phyloP scores from a whole-genome alignment of 2,888 invertebrate genomes.

The Panzeria rudis region DNA sequence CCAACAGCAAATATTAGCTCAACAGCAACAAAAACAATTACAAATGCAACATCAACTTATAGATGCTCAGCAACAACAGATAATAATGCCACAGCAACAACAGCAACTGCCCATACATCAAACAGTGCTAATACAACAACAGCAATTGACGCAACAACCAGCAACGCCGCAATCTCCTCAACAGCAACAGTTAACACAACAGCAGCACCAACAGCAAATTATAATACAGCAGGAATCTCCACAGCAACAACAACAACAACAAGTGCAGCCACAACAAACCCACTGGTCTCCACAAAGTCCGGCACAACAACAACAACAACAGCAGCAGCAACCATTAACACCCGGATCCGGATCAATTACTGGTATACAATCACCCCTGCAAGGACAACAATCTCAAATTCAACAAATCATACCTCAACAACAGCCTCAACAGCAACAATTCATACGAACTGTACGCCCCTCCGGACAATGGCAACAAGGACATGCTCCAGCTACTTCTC shows the following conservation, averaged over 20 bases:
- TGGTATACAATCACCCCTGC: slow-evolving; percentile 77
- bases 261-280: slow-evolving; percentile 81
- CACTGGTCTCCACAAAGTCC: slow-evolving; percentile 84
- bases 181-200: slow-evolving; percentile 79
- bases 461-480: slow-evolving; percentile 80
- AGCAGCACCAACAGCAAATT: slow-evolving; percentile 84
- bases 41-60: slow-evolving; percentile 13
- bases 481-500: slow-evolving; percentile 76
- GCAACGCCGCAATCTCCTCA: slow-evolving; percentile 80
- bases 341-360: slow-evolving; percentile 75
- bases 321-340: slow-evolving; percentile 75
- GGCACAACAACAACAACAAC: slow-evolving; percentile 76
- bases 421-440: slow-evolving; percentile 77
- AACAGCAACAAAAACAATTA: slow-evolving; percentile 77
- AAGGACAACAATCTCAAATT: slow-evolving; percentile 71
- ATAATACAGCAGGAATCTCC: slow-evolving; percentile 85
- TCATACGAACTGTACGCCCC: slow-evolving; percentile 84
- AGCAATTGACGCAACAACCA: slow-evolving; percentile 75
- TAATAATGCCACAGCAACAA: slow-evolving; percentile 85
- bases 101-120: slow-evolving; percentile 81
- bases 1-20: slow-evolving; percentile 77
- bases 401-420: slow-evolving; percentile 73
- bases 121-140: slow-evolving; percentile 62
- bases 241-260: slow-evolving; percentile 79
- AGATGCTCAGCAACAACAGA: slow-evolving; percentile 76